A percentile compares a stretch with the other conserved stretches of the same genome.
phyloP scores from a whole-genome alignment of 2,888 invertebrate species.

The Anarsia innoxiella region DNA sequence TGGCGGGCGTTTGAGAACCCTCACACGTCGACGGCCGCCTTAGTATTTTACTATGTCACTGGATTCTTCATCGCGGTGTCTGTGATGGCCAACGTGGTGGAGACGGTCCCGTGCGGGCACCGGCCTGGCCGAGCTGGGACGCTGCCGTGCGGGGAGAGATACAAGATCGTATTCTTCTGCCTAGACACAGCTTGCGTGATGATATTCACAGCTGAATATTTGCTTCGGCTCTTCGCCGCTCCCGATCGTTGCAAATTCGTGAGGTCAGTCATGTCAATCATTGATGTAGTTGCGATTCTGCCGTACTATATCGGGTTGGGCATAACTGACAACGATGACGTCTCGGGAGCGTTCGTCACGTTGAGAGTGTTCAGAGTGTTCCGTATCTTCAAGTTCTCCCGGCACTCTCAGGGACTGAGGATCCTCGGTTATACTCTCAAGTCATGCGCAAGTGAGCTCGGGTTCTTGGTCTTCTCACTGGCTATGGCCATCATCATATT shows the following conservation, averaged over 20 bases:
- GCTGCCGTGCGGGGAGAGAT: conserved; percentile 96
- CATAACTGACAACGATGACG: conserved; percentile 98
- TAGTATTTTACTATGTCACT: conserved; percentile 99
- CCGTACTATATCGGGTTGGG: conserved; percentile 99
- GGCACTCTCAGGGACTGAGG: conserved; percentile 98
- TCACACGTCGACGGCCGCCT: conserved; percentile 98
- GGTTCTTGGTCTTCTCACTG: conserved; percentile 98
- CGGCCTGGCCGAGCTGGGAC: conserved; percentile 90
- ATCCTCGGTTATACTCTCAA: conserved; percentile 99
- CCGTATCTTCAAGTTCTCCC: conserved; percentile 99
- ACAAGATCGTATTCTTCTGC: conserved; percentile 99
- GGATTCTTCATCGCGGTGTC: conserved; percentile 99
- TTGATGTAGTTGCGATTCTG: conserved; percentile 99
- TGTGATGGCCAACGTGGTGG: conserved; percentile 99
- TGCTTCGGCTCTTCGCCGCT: conserved; percentile 96
- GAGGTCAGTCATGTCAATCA: conserved; percentile 98
- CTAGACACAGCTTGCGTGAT: conserved; percentile 99
- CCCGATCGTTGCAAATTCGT: conserved; percentile 98
- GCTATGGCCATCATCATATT: conserved; percentile 99
- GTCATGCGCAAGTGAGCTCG: conserved; percentile 98
- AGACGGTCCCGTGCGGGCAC: conserved; percentile 96
- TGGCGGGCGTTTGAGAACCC: conserved; percentile 99
- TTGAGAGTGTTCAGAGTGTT: conserved; percentile 99
- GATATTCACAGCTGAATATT: conserved; percentile 99
- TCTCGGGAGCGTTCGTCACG: conserved; percentile 99